A percentile compares a stretch with the other conserved stretches of the same genome.
These are phyloP conservation scores for Rissa tridactyla DNA, from an alignment of 2,113 vertebrate genomes.

Conservation along the genomic window DNA sequence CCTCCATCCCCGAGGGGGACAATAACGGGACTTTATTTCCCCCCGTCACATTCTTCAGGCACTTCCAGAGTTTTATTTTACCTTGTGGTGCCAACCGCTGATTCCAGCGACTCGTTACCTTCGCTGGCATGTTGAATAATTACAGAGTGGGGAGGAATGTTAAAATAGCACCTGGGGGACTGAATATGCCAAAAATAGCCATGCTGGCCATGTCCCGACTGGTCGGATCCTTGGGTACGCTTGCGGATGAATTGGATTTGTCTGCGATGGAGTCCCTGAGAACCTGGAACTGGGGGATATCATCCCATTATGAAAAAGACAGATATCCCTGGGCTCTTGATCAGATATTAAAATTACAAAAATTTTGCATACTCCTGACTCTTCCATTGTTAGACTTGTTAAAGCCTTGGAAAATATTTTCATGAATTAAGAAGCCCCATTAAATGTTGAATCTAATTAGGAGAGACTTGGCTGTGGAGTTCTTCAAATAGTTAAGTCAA, in stretches of 20 bases:
- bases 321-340: background rate
- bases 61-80: background rate
- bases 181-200: background rate
- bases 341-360: background rate
- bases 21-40: background rate
- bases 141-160: background rate
- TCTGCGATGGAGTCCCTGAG: background rate
- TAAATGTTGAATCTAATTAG: slow-evolving; percentile 57
- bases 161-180: background rate
- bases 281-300: background rate
- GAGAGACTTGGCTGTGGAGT: slow-evolving; percentile 33
- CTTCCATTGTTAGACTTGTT: slow-evolving; percentile 12
- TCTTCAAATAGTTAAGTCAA: slow-evolving; percentile 63
- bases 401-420: slow-evolving; percentile 53
- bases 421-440: slow-evolving; percentile 34
- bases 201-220: fast-evolving
- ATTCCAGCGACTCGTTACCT: background rate
- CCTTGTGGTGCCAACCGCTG: background rate
- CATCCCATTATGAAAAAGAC: background rate
- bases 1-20: background rate
- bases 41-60: background rate
- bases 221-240: background rate
- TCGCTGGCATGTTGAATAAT: background rate
- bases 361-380: background rate
- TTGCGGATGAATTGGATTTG: background rate